Evolutionary conservation across 1,140 invertebrate genomes (phyloP), one percentile per base, ranked within the genome.

Genomic region (Cyclargus thomasi): DNA sequence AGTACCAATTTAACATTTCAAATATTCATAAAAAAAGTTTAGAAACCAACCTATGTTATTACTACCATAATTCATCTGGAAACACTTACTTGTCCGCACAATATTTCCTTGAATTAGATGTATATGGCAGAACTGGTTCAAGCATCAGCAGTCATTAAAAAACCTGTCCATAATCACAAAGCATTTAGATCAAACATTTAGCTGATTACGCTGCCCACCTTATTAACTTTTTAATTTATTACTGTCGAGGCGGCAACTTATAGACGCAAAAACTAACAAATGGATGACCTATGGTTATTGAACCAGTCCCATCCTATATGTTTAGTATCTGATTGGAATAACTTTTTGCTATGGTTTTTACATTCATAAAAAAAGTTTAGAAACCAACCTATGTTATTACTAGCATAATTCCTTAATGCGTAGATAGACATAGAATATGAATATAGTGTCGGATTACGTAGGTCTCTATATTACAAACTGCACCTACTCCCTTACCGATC

Each of bases 111-210:
- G 39, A 47, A 47, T 47, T 47, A 47, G 39, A 47, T 47, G 14
- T 47, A 47, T 47, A 47, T 47, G 39, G 39, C 39, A 16, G 39
- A 47, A 47, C 39, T 47, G 39, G 39, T 47, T 47, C 39, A 47
- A 47, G 5, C 39, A 14, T 47, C 39, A 47, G 39, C 39, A 8
- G 14, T 47, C 39, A 47, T 47, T 47, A 47, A 16, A 29, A 47
- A 47, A 47, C 39, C 39, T 47, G 39, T 47, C 39, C 39, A 47
- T 47, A 47, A 47, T 47, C 39, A 47, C 39, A 47, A 47, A 47
- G 39, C 39, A 47, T 47, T 47, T 47, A 47, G 39, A 47, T 47
- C 39, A 47, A 47, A 47, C 39, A 47, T 47, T 47, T 11, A 47
- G 39, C 39, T 47, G 39, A 47, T 47, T 14, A 47, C 39, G 2